Conservation (phyloP, 2,113 vertebrate species). For the Dasyurus viverrinus region DNA sequence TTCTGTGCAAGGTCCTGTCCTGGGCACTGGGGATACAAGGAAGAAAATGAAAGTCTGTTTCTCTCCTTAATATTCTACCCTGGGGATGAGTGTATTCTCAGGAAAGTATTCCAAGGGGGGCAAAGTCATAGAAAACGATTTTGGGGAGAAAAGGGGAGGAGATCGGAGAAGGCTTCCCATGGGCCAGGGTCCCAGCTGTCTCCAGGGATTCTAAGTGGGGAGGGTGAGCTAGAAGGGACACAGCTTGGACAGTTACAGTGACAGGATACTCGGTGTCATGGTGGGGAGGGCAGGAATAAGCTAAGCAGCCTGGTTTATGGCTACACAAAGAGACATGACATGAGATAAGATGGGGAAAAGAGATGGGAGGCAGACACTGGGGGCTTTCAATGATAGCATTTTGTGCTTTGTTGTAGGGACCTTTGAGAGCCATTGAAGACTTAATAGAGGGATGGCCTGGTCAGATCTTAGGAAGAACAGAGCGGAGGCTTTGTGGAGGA, state of each 20-base stretch:
- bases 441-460: neutral
- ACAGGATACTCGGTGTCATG: accelerated
- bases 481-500: neutral
- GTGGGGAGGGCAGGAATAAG: neutral
- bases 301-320: neutral
- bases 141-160: neutral
- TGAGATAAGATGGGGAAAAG: neutral
- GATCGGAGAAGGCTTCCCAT: neutral
- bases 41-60: neutral
- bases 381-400: neutral
- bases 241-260: neutral
- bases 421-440: no score
- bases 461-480: neutral
- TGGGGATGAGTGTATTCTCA: neutral
- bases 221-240: neutral
- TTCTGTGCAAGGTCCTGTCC: neutral
- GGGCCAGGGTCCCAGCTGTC: neutral
- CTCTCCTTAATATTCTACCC: neutral
- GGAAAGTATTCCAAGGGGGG: neutral
- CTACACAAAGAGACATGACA: neutral
- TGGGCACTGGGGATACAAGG: neutral
- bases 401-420: neutral
- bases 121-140: neutral
- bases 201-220: neutral
- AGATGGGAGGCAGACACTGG: neutral